Percentiles rank a stretch among this genome's conserved stretches.
Conservation (phyloP, 1,140 invertebrate species). For the Hydropsyche tenuis region DNA sequence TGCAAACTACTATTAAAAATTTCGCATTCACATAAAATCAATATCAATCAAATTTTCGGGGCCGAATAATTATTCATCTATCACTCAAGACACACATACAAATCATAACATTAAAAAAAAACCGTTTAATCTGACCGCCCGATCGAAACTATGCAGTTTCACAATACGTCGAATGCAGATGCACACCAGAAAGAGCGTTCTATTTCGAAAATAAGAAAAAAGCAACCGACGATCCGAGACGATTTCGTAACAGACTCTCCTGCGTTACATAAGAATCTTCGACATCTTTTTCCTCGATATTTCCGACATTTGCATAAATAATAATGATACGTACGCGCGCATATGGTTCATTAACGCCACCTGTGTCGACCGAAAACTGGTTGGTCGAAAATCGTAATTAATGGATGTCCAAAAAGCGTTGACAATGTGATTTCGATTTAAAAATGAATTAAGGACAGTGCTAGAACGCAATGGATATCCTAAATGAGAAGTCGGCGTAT, state of each 20-base stretch:
- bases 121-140: too few relatives aligned
- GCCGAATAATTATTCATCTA: too few relatives aligned
- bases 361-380: background rate
- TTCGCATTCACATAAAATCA: too few relatives aligned
- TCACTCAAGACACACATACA: too few relatives aligned
- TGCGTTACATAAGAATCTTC: background rate
- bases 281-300: background rate
- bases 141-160: background rate
- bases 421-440: too few relatives aligned
- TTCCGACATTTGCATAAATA: slow-evolving; percentile 16
- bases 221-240: too few relatives aligned
- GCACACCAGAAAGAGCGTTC: slow-evolving; percentile 10
- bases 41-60: too few relatives aligned
- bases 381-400: slow-evolving; percentile 2
- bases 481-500: too few relatives aligned
- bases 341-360: slow-evolving; percentile 23
- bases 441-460: too few relatives aligned
- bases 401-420: background rate
- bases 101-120: too few relatives aligned
- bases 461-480: too few relatives aligned
- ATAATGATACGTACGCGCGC: background rate
- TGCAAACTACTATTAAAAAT: too few relatives aligned
- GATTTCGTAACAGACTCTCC: background rate
- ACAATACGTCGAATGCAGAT: slow-evolving; percentile 1
- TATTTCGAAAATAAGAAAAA: slow-evolving; percentile 10